Evolutionary conservation across 2,113 vertebrate species (phyloP).

Genomic region (Acinonyx jubatus): DNA sequence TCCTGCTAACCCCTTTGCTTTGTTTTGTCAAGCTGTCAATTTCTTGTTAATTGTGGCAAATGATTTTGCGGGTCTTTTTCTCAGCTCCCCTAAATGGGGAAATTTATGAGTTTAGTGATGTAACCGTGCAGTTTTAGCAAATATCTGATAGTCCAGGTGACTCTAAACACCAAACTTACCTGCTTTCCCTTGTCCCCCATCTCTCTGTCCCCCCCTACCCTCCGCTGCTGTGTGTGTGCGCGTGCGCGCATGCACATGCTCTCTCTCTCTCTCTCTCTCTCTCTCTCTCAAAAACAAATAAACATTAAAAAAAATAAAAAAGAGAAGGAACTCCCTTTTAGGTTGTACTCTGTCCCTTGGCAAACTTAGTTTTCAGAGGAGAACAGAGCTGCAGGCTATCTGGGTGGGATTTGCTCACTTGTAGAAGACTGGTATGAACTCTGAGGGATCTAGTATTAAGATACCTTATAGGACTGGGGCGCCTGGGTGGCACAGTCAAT

Average conservation of each 20-base stretch:
- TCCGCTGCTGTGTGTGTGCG: no score
- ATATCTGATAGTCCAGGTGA: background rate
- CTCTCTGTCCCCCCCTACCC: no score
- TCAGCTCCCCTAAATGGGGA: background rate
- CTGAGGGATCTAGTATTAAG: background rate
- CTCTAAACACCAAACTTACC: background rate
- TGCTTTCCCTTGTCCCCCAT: background rate
- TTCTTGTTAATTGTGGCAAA: background rate
- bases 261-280: no score
- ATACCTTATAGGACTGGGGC: background rate
- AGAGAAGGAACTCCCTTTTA: background rate
- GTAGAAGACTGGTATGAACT: background rate
- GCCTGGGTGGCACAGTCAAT: no score
- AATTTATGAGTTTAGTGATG: background rate
- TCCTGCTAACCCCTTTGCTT: background rate
- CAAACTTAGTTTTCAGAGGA: background rate
- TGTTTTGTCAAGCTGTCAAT: background rate
- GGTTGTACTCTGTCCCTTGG: background rate
- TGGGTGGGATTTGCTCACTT: background rate
- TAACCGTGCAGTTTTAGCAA: background rate
- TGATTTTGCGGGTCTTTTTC: background rate
- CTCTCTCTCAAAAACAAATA: no score
- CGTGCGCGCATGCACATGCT: no score
- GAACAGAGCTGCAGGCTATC: background rate
- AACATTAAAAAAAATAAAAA: no score